A percentile compares a stretch with the other conserved stretches of the same genome.
These are phyloP conservation scores for Sapayoa aenigma DNA, from an alignment of 2,113 vertebrate species.

Conservation along the genomic window DNA sequence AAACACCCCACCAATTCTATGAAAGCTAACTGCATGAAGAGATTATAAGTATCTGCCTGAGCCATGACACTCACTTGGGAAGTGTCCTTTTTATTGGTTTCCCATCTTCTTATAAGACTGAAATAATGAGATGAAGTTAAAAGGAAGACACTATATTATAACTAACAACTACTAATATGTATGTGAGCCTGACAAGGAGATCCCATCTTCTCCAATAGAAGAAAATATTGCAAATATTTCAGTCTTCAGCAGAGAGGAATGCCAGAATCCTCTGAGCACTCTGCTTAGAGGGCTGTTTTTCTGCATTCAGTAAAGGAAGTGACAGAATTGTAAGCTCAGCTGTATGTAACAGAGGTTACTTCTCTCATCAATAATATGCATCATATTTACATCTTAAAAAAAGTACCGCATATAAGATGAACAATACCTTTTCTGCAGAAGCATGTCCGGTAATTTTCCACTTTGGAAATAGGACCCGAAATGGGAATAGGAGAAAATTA, in stretches of 20 bases:
- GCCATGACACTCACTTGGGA: not conserved
- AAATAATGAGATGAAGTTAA: not conserved
- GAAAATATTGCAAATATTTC: not conserved
- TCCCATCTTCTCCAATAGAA: not conserved
- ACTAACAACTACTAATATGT: not conserved
- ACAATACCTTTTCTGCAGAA: not conserved
- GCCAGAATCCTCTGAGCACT: not conserved
- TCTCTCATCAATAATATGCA: not conserved
- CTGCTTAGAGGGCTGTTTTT: not conserved
- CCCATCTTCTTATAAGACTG: not conserved
- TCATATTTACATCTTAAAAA: not conserved
- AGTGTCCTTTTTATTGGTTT: not conserved
- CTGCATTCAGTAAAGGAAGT: not conserved
- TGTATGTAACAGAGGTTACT: not conserved
- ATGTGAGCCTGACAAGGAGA: not conserved
- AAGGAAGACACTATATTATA: not conserved
- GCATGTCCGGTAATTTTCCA: not conserved
- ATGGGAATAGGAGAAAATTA: not conserved
- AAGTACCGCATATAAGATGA: not conserved
- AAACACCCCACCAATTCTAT: not conserved
- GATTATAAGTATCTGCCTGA: not conserved
- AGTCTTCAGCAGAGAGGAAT: not conserved
- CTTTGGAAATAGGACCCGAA: not conserved
- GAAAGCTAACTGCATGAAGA: not conserved
- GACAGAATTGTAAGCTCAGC: not conserved